Conservation (phyloP, 2,113 vertebrate genomes). For the Etheostoma spectabile region DNA sequence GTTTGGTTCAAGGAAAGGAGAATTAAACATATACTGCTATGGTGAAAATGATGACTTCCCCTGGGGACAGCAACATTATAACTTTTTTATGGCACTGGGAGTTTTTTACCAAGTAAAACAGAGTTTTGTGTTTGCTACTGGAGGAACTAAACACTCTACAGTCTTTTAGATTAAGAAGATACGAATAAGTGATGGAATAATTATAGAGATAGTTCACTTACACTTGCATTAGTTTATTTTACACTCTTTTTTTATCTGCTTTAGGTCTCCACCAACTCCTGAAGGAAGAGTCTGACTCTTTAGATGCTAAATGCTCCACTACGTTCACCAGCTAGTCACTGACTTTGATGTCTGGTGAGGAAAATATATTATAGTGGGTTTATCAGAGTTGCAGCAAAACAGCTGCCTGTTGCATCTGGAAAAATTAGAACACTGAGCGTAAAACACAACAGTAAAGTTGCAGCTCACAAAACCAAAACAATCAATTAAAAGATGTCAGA, state of each 20-base stretch:
- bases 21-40: background rate
- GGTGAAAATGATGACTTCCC: background rate
- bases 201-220: background rate
- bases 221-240: background rate
- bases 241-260: background rate
- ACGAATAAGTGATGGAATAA: background rate
- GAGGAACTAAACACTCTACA: background rate
- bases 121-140: background rate
- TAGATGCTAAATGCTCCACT: conserved; percentile 5
- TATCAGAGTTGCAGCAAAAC: background rate
- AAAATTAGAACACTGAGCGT: background rate
- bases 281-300: background rate
- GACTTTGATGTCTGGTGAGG: background rate
- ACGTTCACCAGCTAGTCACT: background rate
- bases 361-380: background rate
- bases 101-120: background rate
- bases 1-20: background rate
- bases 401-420: background rate
- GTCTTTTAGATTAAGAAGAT: background rate
- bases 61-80: background rate
- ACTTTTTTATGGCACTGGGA: conserved; percentile 1
- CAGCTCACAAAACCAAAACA: background rate
- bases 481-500: background rate
- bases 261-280: background rate
- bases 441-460: background rate